A percentile compares a stretch with the other conserved stretches of the same genome.
phyloP scores from a whole-genome alignment of 2,797 vertebrate genomes.

The Thunnus albacares region DNA sequence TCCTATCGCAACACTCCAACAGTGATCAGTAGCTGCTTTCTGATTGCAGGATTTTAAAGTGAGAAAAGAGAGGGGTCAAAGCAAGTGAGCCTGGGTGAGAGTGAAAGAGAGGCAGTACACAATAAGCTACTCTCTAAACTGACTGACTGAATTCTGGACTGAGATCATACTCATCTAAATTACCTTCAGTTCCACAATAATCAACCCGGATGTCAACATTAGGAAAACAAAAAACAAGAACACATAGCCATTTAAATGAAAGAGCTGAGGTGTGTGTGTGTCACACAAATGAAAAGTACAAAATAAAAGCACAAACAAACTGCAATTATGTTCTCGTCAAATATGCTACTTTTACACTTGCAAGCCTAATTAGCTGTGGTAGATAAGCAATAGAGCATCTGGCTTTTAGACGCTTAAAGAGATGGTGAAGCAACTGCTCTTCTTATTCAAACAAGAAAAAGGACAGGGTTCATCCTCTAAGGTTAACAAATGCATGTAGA shows the following conservation, averaged over 20 bases:
- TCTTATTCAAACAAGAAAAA: conserved; percentile 13
- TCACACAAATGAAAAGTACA: conserved; percentile 16
- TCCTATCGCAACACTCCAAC: conserved; percentile 16
- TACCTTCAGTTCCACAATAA: not conserved
- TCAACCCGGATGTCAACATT: not conserved
- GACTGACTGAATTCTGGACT: not conserved
- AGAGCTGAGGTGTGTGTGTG: conserved; percentile 22
- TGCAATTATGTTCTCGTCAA: conserved; percentile 25
- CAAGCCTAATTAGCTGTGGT: conserved; percentile 57
- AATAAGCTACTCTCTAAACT: not conserved
- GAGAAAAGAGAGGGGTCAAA: not conserved
- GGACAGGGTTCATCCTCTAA: not conserved
- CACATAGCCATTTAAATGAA: conserved; percentile 10
- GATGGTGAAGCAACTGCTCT: conserved; percentile 22
- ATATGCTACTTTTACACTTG: conserved; percentile 38
- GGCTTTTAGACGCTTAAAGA: conserved; percentile 49
- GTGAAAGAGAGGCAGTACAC: not conserved
- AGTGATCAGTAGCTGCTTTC: conserved; percentile 23
- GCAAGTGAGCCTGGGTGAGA: not conserved
- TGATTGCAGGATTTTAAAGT: conserved; percentile 13
- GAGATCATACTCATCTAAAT: conserved; percentile 10
- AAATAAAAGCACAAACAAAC: conserved; percentile 35
- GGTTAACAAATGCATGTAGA: not conserved
- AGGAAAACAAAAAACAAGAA: conserved; percentile 22
- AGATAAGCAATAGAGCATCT: conserved; percentile 58